Evolutionary conservation across 2,797 vertebrate genomes (phyloP).

Genomic region (Hoplostethus mediterraneus): DNA sequence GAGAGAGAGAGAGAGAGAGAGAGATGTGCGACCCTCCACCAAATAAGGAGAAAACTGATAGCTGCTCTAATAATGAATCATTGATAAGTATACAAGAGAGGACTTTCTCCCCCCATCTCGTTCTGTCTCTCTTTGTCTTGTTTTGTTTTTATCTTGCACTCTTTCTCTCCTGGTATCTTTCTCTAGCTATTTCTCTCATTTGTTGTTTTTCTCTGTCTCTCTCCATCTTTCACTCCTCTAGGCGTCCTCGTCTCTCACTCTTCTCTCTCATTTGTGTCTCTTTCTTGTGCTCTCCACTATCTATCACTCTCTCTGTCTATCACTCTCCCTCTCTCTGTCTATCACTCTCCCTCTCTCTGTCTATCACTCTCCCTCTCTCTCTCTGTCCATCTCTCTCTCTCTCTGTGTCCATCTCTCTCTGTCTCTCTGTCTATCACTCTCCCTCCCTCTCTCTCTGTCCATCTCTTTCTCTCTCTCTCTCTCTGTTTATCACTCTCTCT

Average conservation of each 20-base stretch:
- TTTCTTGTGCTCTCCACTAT: background rate
- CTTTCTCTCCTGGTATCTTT: background rate
- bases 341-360: too few species aligned
- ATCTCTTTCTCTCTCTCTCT: too few species aligned
- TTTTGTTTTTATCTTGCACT: background rate
- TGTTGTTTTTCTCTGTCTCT: background rate
- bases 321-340: too few species aligned
- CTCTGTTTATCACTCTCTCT: too few species aligned
- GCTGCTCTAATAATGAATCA: conserved; percentile 91
- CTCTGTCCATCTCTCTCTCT: too few species aligned
- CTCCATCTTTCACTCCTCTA: background rate
- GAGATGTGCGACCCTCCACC: conserved; percentile 71
- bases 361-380: too few species aligned
- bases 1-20: conserved; percentile 37
- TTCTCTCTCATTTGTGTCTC: background rate
- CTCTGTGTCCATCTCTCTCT: too few species aligned
- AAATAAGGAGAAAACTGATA: conserved; percentile 90
- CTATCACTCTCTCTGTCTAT: too few species aligned
- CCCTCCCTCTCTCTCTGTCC: too few species aligned
- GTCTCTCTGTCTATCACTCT: too few species aligned
- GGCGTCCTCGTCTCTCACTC: background rate
- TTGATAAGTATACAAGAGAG: conserved; percentile 86
- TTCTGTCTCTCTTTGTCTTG: background rate
- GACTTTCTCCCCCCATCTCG: conserved; percentile 42
- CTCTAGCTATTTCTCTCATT: too few species aligned